phyloP scores from a whole-genome alignment of 2,113 vertebrate genomes.

The Phrynosoma platyrhinos region DNA sequence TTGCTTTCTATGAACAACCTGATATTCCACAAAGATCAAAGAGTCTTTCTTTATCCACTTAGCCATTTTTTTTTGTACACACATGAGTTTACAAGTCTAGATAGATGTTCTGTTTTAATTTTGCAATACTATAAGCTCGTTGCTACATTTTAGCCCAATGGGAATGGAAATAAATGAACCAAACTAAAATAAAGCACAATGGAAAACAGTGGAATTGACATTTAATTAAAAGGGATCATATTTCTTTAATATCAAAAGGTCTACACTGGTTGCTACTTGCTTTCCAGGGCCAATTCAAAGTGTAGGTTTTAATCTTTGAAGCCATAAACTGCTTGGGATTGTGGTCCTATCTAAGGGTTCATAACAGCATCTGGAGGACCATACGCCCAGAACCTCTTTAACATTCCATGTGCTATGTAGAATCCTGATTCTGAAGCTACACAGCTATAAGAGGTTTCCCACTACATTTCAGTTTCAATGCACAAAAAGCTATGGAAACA shows the following conservation, averaged over 20 bases:
- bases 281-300: too few species aligned
- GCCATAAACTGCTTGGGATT: too few species aligned
- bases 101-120: slow-evolving; percentile 60
- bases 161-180: slow-evolving; percentile 41
- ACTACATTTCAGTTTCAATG: too few species aligned
- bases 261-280: background rate
- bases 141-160: slow-evolving; percentile 49
- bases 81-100: slow-evolving; percentile 44
- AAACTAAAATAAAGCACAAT: slow-evolving; percentile 55
- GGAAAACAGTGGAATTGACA: slow-evolving; percentile 49
- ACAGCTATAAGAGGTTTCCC: too few species aligned
- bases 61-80: background rate
- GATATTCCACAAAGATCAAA: slow-evolving; percentile 20
- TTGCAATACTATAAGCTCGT: slow-evolving; percentile 57
- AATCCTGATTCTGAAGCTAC: too few species aligned
- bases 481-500: too few species aligned
- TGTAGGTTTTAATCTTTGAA: too few species aligned
- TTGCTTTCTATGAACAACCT: background rate
- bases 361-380: too few species aligned
- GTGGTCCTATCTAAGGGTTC: too few species aligned
- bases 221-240: slow-evolving; percentile 5
- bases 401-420: too few species aligned
- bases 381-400: too few species aligned
- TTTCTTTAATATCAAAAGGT: background rate
- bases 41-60: slow-evolving; percentile 43